Percentiles rank a stretch among this genome's conserved stretches.
These are phyloP conservation scores for Gnathonemus echidnorhynchus DNA, from an alignment of 2,113 vertebrate genomes.

Conservation along the genomic window DNA sequence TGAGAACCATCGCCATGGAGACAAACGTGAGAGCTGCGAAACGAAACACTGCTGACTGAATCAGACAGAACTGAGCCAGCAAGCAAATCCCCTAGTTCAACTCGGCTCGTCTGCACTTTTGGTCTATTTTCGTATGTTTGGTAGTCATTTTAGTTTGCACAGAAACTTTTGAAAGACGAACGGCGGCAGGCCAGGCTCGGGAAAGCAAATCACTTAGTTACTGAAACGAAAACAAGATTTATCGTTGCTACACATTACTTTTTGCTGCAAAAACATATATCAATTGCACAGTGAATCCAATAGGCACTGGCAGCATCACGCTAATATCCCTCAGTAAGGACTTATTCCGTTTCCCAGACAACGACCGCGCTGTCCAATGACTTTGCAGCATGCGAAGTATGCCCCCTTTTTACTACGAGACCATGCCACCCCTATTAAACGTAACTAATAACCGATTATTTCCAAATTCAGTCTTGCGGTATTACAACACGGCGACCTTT, in stretches of 20 bases:
- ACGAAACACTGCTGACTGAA: background rate
- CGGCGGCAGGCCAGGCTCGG: background rate
- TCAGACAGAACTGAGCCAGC: background rate
- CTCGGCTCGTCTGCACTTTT: background rate
- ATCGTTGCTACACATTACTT: background rate
- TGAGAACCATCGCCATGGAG: slow-evolving; percentile 49
- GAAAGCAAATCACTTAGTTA: background rate
- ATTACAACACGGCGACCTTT: background rate
- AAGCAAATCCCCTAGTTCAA: background rate
- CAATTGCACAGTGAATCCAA: background rate
- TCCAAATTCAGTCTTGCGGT: background rate
- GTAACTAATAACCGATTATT: background rate
- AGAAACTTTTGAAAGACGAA: background rate
- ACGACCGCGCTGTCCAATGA: background rate
- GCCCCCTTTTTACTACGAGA: background rate
- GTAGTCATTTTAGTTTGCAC: background rate
- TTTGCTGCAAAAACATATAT: background rate
- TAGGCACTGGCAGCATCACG: background rate
- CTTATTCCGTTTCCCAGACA: background rate
- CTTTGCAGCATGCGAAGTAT: background rate
- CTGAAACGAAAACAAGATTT: background rate
- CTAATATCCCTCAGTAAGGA: background rate
- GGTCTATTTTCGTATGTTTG: background rate
- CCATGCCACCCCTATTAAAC: background rate
- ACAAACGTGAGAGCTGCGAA: slow-evolving; percentile 27